These are phyloP conservation scores for Eulithis testata DNA, from an alignment of 2,888 invertebrate genomes.

Conservation along the genomic window DNA sequence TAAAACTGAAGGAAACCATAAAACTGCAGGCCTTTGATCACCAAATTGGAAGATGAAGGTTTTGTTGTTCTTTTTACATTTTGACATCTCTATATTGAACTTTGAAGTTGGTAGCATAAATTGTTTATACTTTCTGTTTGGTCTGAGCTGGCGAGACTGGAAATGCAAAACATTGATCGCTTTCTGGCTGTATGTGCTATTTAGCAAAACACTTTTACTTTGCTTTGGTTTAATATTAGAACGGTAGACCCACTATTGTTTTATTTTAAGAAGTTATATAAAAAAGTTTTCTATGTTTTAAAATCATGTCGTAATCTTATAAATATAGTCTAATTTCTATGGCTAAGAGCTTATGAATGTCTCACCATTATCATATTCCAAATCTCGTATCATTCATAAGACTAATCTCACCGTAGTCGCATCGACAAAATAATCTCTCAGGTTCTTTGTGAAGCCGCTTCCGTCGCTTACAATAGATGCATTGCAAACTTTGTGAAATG, in stretches of 20 bases:
- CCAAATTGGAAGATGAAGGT: constrained; percentile 52
- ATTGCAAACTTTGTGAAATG: constrained; percentile 82
- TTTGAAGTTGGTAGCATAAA: constrained; percentile 60
- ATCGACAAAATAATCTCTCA: constrained; percentile 70
- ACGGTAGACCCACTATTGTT: no score
- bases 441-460: constrained; percentile 79
- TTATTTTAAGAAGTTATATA: no score
- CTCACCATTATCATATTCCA: constrained; percentile 60
- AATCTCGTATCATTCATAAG: constrained; percentile 67
- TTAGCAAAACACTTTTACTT: constrained; percentile 10
- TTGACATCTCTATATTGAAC: constrained; percentile 67
- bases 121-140: constrained; percentile 49
- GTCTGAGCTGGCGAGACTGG: constrained; percentile 35
- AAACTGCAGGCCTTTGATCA: constrained; percentile 61
- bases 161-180: constrained; percentile 37
- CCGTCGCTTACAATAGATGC: constrained; percentile 79
- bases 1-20: constrained; percentile 33
- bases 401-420: constrained; percentile 55
- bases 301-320: neutral
- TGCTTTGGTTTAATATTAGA: neutral
- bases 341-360: constrained; percentile 45
- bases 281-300: no score
- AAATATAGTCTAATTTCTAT: neutral
- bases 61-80: constrained; percentile 61
- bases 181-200: constrained; percentile 12